Base-by-base conservation (phyloP, 2,797 vertebrate genomes). In the Notolabrus celidotus region DNA sequence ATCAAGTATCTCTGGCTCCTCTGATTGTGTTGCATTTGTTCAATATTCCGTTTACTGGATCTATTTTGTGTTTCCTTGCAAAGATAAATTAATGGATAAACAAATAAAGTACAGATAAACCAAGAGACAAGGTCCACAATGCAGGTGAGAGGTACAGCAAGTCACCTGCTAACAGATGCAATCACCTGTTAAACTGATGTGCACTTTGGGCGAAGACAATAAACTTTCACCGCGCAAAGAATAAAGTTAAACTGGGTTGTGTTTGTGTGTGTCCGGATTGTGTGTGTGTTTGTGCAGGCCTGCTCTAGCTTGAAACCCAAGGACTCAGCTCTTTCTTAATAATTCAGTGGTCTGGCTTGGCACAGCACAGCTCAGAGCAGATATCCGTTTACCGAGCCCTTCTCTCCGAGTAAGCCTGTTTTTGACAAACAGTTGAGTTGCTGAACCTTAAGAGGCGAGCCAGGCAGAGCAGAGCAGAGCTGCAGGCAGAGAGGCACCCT, bases 331-430 rank as follows among this genome's bases (percentile, higher is more conserved):
- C 61, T 80, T 85, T 88, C 25, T 94, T 76, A 94, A 94, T 94
- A 93, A 94, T 93, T 93, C 86, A 94, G 90, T 38, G 89, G 90
- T 92, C 88, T 94, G 91, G 89, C 90, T 81, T 42, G 58, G 76
- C 70, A 17, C 61, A 82, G 76, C 33, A 61, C 71, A 84, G 80
- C 75, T 71, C 67, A 11, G 74, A 56, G 67, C 77, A 79, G 81
- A 86, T 80, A 87, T 91, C 83, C 81, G 53, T 79, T 90, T 84
- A 86, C 88, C 3, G 38, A 56, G 79, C 70, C 71, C 38, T 2
- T 67, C 23, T 1, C 65, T 82, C 57, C 66, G 73, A 50, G 23
- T 58, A 50, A 52, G 61, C 16, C 73, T 85, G 86, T 84, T 90
- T 83, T 91, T 70, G 73, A 79, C 86, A 86, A 87, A 81, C 60